Evolutionary conservation across 2,888 invertebrate genomes (phyloP).

Genomic region (Automeris io): DNA sequence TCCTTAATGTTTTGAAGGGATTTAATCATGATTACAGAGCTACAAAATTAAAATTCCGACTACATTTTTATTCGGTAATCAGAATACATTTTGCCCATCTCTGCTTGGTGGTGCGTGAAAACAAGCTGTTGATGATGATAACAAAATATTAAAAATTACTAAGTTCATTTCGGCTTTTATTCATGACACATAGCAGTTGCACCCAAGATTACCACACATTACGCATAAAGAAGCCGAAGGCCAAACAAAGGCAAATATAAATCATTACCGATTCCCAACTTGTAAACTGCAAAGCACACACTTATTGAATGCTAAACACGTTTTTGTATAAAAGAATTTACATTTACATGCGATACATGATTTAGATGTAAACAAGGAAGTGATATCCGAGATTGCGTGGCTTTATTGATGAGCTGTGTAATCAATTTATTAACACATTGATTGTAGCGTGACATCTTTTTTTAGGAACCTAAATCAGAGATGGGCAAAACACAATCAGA

Average conservation of each 20-base stretch:
- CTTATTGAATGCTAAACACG: constrained; percentile 26
- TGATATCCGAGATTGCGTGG: background rate
- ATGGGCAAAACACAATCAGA: too few species aligned
- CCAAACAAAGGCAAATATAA: background rate
- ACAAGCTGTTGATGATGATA: too few species aligned
- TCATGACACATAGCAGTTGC: background rate
- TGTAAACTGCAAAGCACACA: constrained; percentile 28
- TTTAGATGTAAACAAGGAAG: constrained; percentile 11
- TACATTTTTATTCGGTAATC: too few species aligned
- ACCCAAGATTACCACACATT: background rate
- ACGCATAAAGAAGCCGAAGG: background rate
- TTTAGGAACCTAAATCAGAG: too few species aligned
- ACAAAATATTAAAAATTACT: background rate
- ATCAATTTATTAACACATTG: background rate
- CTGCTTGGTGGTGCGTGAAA: too few species aligned
- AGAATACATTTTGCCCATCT: too few species aligned
- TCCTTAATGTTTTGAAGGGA: too few species aligned
- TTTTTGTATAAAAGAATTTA: constrained; percentile 9
- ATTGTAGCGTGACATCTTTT: too few species aligned
- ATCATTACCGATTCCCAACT: constrained; percentile 22
- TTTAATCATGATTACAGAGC: too few species aligned
- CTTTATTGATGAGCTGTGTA: background rate
- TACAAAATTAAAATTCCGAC: too few species aligned
- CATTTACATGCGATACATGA: constrained; percentile 11
- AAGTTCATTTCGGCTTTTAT: background rate